These are phyloP conservation scores for Dipus sagitta DNA, from an alignment of 2,797 vertebrate species.

Conservation along the genomic window DNA sequence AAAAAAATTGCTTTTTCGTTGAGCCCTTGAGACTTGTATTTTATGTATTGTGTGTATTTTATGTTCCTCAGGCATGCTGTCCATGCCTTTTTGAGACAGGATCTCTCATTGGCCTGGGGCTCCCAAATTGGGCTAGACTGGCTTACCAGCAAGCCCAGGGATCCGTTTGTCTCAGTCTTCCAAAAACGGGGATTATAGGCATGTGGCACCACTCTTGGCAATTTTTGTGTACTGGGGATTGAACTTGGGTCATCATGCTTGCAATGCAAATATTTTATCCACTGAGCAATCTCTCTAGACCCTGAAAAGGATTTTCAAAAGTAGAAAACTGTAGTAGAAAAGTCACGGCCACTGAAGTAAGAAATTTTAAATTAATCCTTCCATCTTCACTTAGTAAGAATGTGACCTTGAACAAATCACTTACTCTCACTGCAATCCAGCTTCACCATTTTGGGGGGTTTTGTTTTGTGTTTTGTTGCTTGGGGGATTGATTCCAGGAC, in stretches of 20 bases:
- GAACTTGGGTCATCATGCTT: no score
- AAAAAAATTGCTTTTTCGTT: background rate
- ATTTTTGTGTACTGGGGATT: no score
- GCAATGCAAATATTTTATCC: no score
- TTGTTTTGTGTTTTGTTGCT: background rate
- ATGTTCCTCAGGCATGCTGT: background rate
- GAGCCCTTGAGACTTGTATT: background rate
- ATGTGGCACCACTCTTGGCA: no score
- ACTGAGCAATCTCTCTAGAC: no score
- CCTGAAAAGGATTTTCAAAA: background rate
- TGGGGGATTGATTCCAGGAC: background rate
- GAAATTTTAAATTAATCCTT: background rate
- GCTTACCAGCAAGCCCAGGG: no score
- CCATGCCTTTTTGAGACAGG: no score
- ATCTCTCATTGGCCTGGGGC: no score
- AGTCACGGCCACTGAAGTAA: background rate
- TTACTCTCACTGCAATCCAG: background rate
- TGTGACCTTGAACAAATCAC: background rate
- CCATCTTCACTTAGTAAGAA: background rate
- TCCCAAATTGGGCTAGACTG: no score
- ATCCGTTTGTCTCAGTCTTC: no score
- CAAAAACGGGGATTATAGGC: no score
- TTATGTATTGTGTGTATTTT: background rate
- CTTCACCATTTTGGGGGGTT: background rate
- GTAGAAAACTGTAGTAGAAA: background rate